Percentiles rank a stretch among this genome's conserved stretches.
These are phyloP conservation scores for Stegostoma tigrinum DNA, from an alignment of 2,113 vertebrate genomes.

Conservation along the genomic window DNA sequence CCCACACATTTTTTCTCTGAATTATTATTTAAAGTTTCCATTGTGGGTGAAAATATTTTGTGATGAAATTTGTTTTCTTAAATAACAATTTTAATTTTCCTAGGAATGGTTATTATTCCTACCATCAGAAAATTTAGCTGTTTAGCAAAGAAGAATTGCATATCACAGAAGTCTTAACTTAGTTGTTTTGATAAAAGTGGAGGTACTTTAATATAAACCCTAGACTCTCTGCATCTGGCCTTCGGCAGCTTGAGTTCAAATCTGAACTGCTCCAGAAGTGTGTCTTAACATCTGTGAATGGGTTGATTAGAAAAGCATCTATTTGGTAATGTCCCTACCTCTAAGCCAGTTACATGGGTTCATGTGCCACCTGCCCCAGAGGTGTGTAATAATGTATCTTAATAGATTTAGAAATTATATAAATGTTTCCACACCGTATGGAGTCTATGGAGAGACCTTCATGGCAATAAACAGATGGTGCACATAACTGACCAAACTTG, in stretches of 20 bases:
- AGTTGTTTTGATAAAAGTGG: not conserved
- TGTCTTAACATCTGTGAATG: too few relatives aligned
- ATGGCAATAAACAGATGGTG: not conserved
- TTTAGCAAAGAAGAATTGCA: not conserved
- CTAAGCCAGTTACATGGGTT: too few relatives aligned
- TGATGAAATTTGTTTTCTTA: slow-evolving; percentile 11
- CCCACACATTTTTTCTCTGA: not conserved
- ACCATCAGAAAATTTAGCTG: not conserved
- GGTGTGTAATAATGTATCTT: too few relatives aligned
- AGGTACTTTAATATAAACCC: not conserved
- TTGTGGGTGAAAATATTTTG: slow-evolving; percentile 16
- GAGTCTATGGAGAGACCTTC: too few relatives aligned
- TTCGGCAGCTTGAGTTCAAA: too few relatives aligned
- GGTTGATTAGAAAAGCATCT: too few relatives aligned
- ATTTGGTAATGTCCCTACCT: too few relatives aligned
- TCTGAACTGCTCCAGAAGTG: too few relatives aligned
- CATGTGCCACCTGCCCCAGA: too few relatives aligned
- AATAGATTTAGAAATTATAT: too few relatives aligned
- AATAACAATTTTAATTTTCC: slow-evolving; percentile 20
- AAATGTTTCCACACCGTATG: too few relatives aligned
- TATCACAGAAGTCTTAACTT: not conserved
- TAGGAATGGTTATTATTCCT: not conserved
- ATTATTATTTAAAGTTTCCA: slow-evolving; percentile 18
- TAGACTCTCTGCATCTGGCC: too few relatives aligned
- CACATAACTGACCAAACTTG: not conserved